phyloP scores from a whole-genome alignment of 2,797 vertebrate genomes.

The Neosalanx taihuensis region DNA sequence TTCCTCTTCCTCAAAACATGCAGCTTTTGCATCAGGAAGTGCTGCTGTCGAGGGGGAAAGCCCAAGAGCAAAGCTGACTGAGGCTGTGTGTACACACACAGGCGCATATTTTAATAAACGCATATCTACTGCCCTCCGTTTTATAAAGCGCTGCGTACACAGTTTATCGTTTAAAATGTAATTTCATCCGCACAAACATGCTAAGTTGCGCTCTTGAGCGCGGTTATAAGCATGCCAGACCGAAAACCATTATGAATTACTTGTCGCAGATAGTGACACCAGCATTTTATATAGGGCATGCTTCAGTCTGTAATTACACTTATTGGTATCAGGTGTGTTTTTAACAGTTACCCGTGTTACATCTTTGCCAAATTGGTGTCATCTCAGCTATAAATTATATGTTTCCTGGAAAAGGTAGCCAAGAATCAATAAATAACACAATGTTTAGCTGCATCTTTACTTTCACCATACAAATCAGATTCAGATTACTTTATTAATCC shows the following conservation, averaged over 20 bases:
- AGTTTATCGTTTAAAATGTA: too few species aligned
- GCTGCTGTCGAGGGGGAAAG: slow-evolving; percentile 37
- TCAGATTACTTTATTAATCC: too few species aligned
- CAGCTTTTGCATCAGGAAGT: slow-evolving; percentile 48
- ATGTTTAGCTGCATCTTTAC: slow-evolving; percentile 46
- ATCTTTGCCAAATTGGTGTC: slow-evolving; percentile 19
- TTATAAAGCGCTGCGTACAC: too few species aligned
- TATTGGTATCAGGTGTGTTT: slow-evolving; percentile 24
- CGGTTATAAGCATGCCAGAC: too few species aligned
- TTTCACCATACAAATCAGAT: slow-evolving; percentile 20
- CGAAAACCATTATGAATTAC: too few species aligned
- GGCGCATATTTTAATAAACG: too few species aligned
- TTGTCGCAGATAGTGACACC: too few species aligned
- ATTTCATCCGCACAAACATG: too few species aligned
- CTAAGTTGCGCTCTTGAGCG: too few species aligned
- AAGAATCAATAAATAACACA: not conserved
- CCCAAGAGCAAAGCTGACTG: slow-evolving; percentile 64
- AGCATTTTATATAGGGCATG: too few species aligned
- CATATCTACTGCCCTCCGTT: too few species aligned
- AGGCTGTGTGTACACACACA: not conserved
- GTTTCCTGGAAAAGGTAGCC: slow-evolving; percentile 30
- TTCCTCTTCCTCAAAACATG: slow-evolving; percentile 57
- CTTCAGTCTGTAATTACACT: not conserved
- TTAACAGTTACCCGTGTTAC: slow-evolving; percentile 1
- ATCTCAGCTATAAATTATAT: not conserved